phyloP scores from a whole-genome alignment of 2,888 invertebrate species.

The Drosophila anomalata region DNA sequence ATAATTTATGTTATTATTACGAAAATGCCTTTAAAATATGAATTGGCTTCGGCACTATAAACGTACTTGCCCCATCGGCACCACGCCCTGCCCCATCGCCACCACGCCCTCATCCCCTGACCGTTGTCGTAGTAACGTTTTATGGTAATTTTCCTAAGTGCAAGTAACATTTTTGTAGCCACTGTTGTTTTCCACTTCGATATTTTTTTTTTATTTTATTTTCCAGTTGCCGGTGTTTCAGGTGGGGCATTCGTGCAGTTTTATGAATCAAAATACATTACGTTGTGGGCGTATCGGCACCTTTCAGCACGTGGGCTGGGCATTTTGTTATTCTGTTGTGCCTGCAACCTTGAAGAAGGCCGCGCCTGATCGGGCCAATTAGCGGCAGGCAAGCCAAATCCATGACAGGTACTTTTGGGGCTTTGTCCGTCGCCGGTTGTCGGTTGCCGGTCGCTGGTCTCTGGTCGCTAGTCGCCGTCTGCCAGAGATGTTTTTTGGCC shows the following conservation, averaged over 20 bases:
- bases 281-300: constrained; percentile 36
- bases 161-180: constrained; percentile 40
- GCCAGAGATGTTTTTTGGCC: constrained; percentile 23
- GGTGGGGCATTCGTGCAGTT: constrained; percentile 48
- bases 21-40: constrained; percentile 64
- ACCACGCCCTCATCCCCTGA: constrained; percentile 7
- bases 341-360: constrained; percentile 38
- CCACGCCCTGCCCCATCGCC: not conserved
- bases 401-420: constrained; percentile 14
- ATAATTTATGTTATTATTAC: constrained; percentile 51
- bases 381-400: constrained; percentile 9
- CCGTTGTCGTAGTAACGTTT: constrained; percentile 60
- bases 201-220: constrained; percentile 9
- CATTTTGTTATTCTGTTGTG: not conserved
- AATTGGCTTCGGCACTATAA: constrained; percentile 55
- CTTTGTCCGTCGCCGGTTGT: not conserved
- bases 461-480: not conserved
- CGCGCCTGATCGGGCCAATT: constrained; percentile 43
- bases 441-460: not conserved
- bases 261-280: constrained; percentile 69
- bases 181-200: constrained; percentile 1
- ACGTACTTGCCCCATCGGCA: constrained; percentile 14
- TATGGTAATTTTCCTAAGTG: constrained; percentile 76
- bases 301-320: constrained; percentile 33
- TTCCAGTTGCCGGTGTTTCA: constrained; percentile 4